phyloP scores from a whole-genome alignment of 64 coral and sea anemone species.

The Pocillopora verrucosa region DNA sequence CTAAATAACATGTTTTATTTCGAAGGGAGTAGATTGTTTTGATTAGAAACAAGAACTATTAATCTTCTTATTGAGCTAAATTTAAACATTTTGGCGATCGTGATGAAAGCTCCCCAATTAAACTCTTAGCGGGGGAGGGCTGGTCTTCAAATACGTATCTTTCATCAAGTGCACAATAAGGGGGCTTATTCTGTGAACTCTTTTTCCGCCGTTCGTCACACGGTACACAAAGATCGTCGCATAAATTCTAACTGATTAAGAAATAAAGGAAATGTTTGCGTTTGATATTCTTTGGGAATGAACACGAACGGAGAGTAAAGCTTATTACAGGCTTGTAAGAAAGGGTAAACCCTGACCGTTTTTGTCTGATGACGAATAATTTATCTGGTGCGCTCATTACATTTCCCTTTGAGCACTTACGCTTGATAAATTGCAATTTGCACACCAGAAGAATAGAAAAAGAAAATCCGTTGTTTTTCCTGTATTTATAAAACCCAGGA shows the following conservation, averaged over 20 bases:
- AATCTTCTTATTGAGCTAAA: not conserved
- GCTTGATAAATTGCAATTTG: not conserved
- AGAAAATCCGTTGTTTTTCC: not conserved
- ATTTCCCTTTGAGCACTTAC: not conserved
- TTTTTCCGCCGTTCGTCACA: not conserved
- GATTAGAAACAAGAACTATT: not conserved
- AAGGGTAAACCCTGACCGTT: not conserved
- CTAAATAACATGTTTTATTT: not conserved
- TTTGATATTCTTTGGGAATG: not conserved
- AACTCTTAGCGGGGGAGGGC: conserved; percentile 42
- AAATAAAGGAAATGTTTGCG: not conserved
- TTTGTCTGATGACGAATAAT: not conserved
- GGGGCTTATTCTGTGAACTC: conserved; percentile 7
- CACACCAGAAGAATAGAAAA: not conserved
- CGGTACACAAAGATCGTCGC: not conserved
- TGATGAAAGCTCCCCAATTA: conserved; percentile 39
- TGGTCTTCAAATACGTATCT: conserved; percentile 25
- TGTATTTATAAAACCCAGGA: conserved; percentile 11
- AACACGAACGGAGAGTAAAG: not conserved
- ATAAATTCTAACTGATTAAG: not conserved
- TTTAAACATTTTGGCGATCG: not conserved
- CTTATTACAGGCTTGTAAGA: not conserved
- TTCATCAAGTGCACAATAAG: conserved; percentile 4
- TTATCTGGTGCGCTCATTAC: not conserved
- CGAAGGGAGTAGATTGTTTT: not conserved